A percentile compares a stretch with the other conserved stretches of the same genome.
Evolutionary conservation across 2,888 invertebrate species (phyloP).

Genomic region (Drosophila dives): DNA sequence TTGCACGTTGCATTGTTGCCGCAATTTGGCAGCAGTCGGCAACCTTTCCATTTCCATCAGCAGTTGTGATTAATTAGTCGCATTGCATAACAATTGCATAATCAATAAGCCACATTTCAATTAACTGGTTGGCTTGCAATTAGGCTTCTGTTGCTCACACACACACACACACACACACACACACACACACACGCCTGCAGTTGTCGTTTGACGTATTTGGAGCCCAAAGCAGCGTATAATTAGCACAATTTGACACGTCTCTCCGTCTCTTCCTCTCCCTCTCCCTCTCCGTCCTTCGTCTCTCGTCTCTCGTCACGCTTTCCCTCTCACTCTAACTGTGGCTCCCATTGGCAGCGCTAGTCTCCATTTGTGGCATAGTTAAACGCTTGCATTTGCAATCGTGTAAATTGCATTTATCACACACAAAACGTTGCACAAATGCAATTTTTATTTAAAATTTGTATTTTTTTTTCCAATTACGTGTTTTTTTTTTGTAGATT

Average conservation of each 20-base stretch:
- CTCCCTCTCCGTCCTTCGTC: neutral
- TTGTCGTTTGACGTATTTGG: conserved; percentile 29
- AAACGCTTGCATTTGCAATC: conserved; percentile 32
- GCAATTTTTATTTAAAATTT: conserved; percentile 1
- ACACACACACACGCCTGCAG: neutral
- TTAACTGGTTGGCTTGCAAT: conserved; percentile 57
- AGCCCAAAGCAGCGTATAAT: conserved; percentile 47
- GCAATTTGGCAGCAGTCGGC: conserved; percentile 43
- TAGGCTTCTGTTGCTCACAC: conserved; percentile 18
- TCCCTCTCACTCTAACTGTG: neutral
- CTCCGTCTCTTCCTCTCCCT: neutral
- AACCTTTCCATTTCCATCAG: conserved; percentile 10
- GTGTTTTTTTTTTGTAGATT: conserved; percentile 4
- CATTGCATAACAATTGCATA: conserved; percentile 75
- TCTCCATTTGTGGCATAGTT: conserved; percentile 8
- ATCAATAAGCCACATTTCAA: conserved; percentile 70
- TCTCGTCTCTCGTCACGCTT: neutral
- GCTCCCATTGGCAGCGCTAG: neutral
- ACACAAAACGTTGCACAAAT: conserved; percentile 16
- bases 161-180: neutral
- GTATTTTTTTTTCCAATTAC: conserved; percentile 18
- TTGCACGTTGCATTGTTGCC: conserved; percentile 54
- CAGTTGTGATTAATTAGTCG: conserved; percentile 67
- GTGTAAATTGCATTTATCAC: conserved; percentile 52
- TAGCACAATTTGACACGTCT: conserved; percentile 49